A percentile compares a stretch with the other conserved stretches of the same genome.
Conservation (phyloP, 1,140 invertebrate species). For the Geopemphigus sp. region DNA sequence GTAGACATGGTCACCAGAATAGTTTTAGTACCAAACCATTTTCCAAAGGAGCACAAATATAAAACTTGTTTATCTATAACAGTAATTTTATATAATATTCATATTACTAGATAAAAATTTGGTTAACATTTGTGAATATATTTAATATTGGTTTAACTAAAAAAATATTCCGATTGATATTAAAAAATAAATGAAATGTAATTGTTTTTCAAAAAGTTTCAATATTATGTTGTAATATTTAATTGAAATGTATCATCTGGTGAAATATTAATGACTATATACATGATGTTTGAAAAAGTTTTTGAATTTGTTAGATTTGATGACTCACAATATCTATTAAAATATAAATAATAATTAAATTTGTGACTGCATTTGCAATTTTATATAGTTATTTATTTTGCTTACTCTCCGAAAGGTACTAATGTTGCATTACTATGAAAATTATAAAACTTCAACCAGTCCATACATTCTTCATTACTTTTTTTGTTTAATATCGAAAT, state of each 20-base stretch:
- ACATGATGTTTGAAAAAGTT: constrained; percentile 42
- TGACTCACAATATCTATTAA: constrained; percentile 38
- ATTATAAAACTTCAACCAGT: constrained; percentile 18
- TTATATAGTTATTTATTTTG: neutral
- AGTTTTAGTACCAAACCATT: too few species aligned
- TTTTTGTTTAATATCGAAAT: constrained; percentile 16
- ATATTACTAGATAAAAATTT: too few species aligned
- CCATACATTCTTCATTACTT: neutral
- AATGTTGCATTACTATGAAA: constrained; percentile 32
- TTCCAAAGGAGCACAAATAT: too few species aligned
- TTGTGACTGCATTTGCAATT: neutral
- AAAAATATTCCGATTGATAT: too few species aligned
- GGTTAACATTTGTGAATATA: too few species aligned
- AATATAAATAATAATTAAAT: neutral
- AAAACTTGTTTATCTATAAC: too few species aligned
- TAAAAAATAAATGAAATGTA: too few species aligned
- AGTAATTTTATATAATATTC: too few species aligned
- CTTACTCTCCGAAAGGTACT: constrained; percentile 36
- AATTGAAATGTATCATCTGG: constrained; percentile 22
- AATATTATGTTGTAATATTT: neutral
- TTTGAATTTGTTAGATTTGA: neutral
- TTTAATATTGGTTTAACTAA: too few species aligned
- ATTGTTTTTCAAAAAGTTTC: neutral
- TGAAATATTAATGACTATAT: constrained; percentile 20
- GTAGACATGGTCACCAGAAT: too few species aligned